A percentile compares a stretch with the other conserved stretches of the same genome.
Conservation (phyloP, 2,888 invertebrate species). For the Ctenicera cuprea region DNA sequence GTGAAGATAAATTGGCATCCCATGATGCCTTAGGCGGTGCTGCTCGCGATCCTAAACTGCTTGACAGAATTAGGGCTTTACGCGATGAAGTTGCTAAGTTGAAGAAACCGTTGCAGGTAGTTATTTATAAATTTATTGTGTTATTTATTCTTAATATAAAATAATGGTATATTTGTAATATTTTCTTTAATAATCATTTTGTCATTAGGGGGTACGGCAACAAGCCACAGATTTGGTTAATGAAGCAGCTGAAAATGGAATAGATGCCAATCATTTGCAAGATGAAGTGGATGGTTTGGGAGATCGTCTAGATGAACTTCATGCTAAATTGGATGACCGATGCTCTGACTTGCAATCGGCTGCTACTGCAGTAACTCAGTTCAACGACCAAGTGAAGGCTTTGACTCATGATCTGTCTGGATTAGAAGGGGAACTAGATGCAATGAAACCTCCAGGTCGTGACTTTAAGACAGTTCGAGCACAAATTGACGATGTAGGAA, state of each 20-base stretch:
- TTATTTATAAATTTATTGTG: too few species aligned
- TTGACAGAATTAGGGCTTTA: slow-evolving; percentile 89
- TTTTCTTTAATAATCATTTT: too few species aligned
- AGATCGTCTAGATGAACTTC: slow-evolving; percentile 85
- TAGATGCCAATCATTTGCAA: slow-evolving; percentile 85
- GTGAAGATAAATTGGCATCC: slow-evolving; percentile 89
- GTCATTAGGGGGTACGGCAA: slow-evolving; percentile 57
- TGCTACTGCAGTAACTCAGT: slow-evolving; percentile 89
- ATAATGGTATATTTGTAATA: too few species aligned
- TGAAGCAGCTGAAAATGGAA: slow-evolving; percentile 85
- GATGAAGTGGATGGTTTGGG: slow-evolving; percentile 86
- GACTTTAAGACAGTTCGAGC: slow-evolving; percentile 89
- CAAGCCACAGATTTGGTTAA: slow-evolving; percentile 86
- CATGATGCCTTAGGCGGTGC: slow-evolving; percentile 85
- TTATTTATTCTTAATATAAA: too few species aligned
- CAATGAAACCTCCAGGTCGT: slow-evolving; percentile 90
- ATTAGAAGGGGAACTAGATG: slow-evolving; percentile 89
- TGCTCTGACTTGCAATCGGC: slow-evolving; percentile 89
- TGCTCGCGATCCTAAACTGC: slow-evolving; percentile 87
- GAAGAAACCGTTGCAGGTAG: slow-evolving; percentile 80
- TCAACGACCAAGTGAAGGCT: slow-evolving; percentile 90
- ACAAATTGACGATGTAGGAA: slow-evolving; percentile 88
- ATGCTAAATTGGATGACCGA: slow-evolving; percentile 85
- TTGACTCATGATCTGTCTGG: slow-evolving; percentile 85
- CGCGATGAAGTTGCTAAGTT: slow-evolving; percentile 88